A percentile compares a stretch with the other conserved stretches of the same genome.
phyloP scores from a whole-genome alignment of 2,888 invertebrate genomes.

The Pseudolycoriella hygida region DNA sequence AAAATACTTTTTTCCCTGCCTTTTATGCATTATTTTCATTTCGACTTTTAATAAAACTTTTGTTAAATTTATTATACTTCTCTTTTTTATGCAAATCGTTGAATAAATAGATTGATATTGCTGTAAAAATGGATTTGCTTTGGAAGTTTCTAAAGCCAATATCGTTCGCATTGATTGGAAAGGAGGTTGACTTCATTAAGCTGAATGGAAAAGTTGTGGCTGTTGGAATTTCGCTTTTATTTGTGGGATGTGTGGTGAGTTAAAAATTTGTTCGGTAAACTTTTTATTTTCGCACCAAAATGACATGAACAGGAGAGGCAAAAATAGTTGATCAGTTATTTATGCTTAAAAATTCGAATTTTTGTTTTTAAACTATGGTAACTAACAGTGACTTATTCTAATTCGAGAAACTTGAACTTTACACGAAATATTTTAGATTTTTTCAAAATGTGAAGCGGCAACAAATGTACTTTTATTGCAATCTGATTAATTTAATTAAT shows the following conservation, averaged over 20 bases:
- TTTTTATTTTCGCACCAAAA: background rate
- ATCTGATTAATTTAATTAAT: no score
- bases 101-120: conserved; percentile 32
- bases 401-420: no score
- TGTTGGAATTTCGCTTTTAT: conserved; percentile 30
- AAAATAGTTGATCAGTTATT: no score
- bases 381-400: no score
- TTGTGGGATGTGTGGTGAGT: conserved; percentile 33
- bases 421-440: no score
- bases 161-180: conserved; percentile 59
- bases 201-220: conserved; percentile 31
- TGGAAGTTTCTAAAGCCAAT: conserved; percentile 63
- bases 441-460: no score
- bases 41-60: background rate
- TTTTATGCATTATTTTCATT: conserved; percentile 8
- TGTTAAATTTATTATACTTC: no score
- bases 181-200: conserved; percentile 44
- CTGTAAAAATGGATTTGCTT: conserved; percentile 35
- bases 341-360: no score
- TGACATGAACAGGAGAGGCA: no score
- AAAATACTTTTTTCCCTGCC: background rate
- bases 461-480: no score
- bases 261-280: background rate
- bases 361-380: no score
- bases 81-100: conserved; percentile 9